Evolutionary conservation across 2,797 vertebrate species (phyloP).

Genomic region (Peromyscus attwateri): DNA sequence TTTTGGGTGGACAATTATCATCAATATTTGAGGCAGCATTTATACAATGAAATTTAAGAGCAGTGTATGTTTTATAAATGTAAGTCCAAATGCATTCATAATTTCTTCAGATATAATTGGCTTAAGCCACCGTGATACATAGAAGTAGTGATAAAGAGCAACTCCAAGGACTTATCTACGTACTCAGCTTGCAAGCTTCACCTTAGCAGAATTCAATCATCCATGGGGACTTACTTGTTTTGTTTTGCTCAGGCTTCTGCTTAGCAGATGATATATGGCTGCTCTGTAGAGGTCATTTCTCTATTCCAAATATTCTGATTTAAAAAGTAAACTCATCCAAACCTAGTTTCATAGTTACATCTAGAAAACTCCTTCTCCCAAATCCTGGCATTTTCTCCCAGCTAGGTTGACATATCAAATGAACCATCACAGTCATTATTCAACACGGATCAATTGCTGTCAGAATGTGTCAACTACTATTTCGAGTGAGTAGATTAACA

Average conservation of each 20-base stretch:
- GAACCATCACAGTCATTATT: neutral
- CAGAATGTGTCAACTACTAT: neutral
- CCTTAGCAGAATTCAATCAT: neutral
- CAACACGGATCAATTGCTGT: neutral
- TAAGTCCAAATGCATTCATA: neutral
- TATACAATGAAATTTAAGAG: neutral
- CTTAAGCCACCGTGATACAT: neutral
- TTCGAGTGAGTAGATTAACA: neutral
- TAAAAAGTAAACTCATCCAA: neutral
- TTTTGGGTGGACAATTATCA: neutral
- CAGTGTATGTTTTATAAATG: neutral
- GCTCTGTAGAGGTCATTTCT: too few species aligned
- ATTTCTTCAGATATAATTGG: neutral
- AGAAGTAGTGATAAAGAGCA: neutral
- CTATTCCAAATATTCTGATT: too few species aligned
- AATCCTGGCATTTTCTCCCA: neutral
- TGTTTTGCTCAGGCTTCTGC: neutral
- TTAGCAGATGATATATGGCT: neutral
- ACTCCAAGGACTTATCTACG: too few species aligned
- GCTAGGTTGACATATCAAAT: neutral
- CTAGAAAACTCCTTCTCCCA: neutral
- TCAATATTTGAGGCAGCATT: neutral
- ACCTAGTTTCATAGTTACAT: neutral
- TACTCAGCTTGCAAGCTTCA: neutral
- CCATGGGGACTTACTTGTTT: neutral